Conservation (phyloP, 2,888 invertebrate species). For the Ferdinandea cuprea region DNA sequence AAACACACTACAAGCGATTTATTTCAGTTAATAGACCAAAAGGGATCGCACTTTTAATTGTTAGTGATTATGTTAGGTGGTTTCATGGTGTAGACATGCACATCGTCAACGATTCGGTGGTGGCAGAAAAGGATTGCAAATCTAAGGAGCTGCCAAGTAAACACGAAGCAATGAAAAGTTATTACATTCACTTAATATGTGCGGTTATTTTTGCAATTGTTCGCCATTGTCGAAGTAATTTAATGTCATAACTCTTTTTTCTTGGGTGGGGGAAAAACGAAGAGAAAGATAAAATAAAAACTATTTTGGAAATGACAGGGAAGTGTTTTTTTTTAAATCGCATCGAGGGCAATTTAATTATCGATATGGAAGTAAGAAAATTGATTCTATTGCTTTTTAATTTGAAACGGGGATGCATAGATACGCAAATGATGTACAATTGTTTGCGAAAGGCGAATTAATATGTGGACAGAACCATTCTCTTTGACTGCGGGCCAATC, state of each 20-base stretch:
- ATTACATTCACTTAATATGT: conserved; percentile 56
- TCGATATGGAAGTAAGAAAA: too few relatives aligned
- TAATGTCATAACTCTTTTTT: conserved; percentile 37
- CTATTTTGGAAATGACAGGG: too few relatives aligned
- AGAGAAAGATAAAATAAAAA: neutral
- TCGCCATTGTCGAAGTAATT: conserved; percentile 19
- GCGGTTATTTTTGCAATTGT: neutral
- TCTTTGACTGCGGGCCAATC: too few relatives aligned
- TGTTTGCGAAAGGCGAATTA: too few relatives aligned
- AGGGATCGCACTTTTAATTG: conserved; percentile 59
- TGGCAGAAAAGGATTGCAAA: neutral
- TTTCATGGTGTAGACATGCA: conserved; percentile 46
- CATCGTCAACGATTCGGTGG: conserved; percentile 4
- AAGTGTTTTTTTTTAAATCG: too few relatives aligned
- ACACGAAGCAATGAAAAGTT: conserved; percentile 65
- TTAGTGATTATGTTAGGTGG: conserved; percentile 58
- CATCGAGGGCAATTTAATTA: too few relatives aligned
- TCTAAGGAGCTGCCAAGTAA: conserved; percentile 41
- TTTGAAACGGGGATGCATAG: too few relatives aligned
- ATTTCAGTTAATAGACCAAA: conserved; percentile 34
- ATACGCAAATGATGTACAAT: too few relatives aligned
- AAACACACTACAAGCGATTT: neutral
- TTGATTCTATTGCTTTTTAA: too few relatives aligned
- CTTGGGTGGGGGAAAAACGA: neutral
- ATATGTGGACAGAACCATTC: too few relatives aligned